Evolutionary conservation across 2,113 vertebrate genomes (phyloP).

Genomic region (Notothenia rossii): DNA sequence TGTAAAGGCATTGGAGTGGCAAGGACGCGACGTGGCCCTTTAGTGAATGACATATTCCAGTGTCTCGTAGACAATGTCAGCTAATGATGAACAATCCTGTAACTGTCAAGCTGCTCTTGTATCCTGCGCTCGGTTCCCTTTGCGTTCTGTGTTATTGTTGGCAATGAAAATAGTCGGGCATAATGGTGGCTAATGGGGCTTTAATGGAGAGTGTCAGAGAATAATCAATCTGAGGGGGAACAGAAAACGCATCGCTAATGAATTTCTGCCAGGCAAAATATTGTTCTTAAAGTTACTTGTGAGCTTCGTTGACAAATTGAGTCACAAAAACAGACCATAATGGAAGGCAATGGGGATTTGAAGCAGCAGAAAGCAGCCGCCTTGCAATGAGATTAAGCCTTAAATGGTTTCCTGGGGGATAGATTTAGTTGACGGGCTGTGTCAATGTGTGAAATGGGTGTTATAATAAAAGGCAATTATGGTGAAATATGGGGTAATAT

Average conservation of each 20-base stretch:
- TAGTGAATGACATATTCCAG: conserved; percentile 59
- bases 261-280: conserved; percentile 64
- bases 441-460: no score
- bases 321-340: conserved; percentile 28
- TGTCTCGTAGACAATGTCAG: conserved; percentile 70
- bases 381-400: background rate
- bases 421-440: no score
- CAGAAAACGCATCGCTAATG: conserved; percentile 59
- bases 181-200: conserved; percentile 79
- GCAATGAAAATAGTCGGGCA: conserved; percentile 64
- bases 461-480: no score
- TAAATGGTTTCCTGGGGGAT: no score
- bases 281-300: conserved; percentile 49
- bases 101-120: conserved; percentile 64
- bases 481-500: background rate
- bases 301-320: conserved; percentile 45
- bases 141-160: conserved; percentile 71
- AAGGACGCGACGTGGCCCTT: conserved; percentile 55
- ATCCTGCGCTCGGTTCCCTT: conserved; percentile 39
- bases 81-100: conserved; percentile 77
- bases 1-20: conserved; percentile 58
- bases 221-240: conserved; percentile 71
- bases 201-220: conserved; percentile 77
- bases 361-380: conserved; percentile 42
- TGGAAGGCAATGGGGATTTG: conserved; percentile 30